These are phyloP conservation scores for Spheniscus humboldti DNA, from an alignment of 2,797 vertebrate genomes.

Conservation along the genomic window DNA sequence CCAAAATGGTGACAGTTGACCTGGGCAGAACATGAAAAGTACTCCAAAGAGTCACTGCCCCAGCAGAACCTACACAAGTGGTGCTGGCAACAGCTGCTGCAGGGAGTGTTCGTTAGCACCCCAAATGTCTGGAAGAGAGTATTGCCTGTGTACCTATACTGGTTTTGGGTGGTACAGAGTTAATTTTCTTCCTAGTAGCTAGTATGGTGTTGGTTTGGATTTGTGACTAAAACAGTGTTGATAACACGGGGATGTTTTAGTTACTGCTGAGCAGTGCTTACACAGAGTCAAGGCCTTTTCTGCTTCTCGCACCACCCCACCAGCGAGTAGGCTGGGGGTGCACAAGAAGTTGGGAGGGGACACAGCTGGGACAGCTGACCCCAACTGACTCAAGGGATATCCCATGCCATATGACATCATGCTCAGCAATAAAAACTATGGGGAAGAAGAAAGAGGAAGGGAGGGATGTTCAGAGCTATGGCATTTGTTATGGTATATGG, in stretches of 20 bases:
- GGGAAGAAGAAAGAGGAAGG: neutral
- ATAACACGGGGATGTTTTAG: neutral
- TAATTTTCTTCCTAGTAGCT: neutral
- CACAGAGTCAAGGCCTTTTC: neutral
- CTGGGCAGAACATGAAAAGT: neutral
- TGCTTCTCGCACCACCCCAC: neutral
- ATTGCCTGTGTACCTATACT: neutral
- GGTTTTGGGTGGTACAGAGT: neutral
- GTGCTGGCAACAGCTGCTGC: neutral
- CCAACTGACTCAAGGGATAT: neutral
- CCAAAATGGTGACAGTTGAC: neutral
- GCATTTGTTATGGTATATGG: neutral
- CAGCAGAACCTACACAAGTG: neutral
- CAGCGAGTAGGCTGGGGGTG: accelerated
- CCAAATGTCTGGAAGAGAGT: neutral
- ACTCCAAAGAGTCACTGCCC: neutral
- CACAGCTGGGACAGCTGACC: neutral
- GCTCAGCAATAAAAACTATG: neutral
- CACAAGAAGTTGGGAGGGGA: neutral
- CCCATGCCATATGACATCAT: accelerated
- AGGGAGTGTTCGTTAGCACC: neutral
- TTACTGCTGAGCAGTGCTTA: neutral
- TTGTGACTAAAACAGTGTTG: neutral
- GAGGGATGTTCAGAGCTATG: neutral
- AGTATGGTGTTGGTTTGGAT: neutral